Evolutionary conservation across 2,113 vertebrate species (phyloP).

Genomic region (Procapra przewalskii): DNA sequence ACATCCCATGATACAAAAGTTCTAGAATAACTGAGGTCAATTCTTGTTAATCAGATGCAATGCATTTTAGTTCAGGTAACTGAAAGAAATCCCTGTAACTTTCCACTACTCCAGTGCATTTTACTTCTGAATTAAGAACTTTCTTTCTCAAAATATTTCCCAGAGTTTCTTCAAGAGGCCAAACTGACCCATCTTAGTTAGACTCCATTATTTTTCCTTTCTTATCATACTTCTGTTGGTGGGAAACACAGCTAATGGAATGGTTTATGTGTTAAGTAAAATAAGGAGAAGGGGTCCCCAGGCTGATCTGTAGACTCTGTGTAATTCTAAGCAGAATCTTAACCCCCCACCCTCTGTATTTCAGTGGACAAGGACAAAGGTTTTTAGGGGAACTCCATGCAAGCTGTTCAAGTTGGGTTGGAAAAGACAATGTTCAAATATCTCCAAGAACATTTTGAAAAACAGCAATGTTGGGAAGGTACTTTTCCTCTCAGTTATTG

Average conservation of each 20-base stretch:
- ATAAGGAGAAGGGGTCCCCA: background rate
- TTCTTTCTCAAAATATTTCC: background rate
- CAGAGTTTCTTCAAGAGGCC: background rate
- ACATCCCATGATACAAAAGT: background rate
- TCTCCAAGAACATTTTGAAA: background rate
- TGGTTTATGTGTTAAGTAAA: background rate
- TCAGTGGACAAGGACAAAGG: background rate
- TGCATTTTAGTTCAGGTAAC: background rate
- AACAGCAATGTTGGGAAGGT: background rate
- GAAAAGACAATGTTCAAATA: background rate
- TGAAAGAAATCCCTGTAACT: background rate
- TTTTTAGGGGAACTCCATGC: background rate
- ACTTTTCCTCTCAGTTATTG: background rate
- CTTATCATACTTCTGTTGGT: background rate
- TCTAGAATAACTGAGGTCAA: background rate
- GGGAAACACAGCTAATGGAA: background rate
- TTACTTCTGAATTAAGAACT: background rate
- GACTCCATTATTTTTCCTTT: background rate
- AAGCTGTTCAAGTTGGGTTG: background rate
- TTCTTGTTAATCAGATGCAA: background rate
- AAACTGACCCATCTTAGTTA: background rate
- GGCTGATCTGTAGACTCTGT: background rate
- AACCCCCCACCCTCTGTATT: background rate
- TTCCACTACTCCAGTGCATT: background rate
- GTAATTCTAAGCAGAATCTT: background rate